Evolutionary conservation across 2,888 invertebrate species (phyloP).

Genomic region (Pristionchus mayeri): DNA sequence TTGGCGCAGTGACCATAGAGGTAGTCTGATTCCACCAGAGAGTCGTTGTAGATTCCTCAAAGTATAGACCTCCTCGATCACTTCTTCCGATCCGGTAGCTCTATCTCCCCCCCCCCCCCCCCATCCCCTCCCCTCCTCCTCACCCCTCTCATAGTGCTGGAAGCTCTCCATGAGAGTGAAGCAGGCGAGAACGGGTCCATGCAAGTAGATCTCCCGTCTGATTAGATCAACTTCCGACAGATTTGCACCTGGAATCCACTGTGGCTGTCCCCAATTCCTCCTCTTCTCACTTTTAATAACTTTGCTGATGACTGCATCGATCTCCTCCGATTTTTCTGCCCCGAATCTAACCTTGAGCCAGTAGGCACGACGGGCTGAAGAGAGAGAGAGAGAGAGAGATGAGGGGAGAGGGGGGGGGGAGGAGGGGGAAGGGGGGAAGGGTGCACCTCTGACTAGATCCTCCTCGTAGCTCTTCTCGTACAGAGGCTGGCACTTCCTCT

Average conservation of each 20-base stretch:
- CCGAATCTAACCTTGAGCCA: slow-evolving; percentile 41
- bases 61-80: not conserved
- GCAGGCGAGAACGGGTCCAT: slow-evolving; percentile 67
- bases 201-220: slow-evolving; percentile 61
- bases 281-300: slow-evolving; percentile 1
- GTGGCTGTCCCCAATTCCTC: not conserved
- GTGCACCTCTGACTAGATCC: slow-evolving; percentile 18
- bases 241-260: not conserved
- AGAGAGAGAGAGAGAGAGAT: not conserved
- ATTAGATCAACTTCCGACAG: slow-evolving; percentile 53
- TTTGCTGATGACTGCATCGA: not conserved
- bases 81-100: no score
- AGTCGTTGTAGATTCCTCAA: slow-evolving; percentile 62
- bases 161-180: slow-evolving; percentile 68
- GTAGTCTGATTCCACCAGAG: slow-evolving; percentile 54
- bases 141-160: slow-evolving; percentile 65
- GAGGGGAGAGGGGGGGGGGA: no score
- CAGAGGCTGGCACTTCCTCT: slow-evolving; percentile 35
- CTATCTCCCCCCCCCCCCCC: no score
- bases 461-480: slow-evolving; percentile 46
- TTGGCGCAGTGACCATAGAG: slow-evolving; percentile 68
- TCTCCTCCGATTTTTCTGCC: not conserved
- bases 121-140: no score
- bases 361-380: slow-evolving; percentile 26
- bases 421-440: no score